A percentile compares a stretch with the other conserved stretches of the same genome.
These are phyloP conservation scores for Lepidocyrtoides sp. DNA, from an alignment of 2,888 invertebrate genomes.

Conservation along the genomic window DNA sequence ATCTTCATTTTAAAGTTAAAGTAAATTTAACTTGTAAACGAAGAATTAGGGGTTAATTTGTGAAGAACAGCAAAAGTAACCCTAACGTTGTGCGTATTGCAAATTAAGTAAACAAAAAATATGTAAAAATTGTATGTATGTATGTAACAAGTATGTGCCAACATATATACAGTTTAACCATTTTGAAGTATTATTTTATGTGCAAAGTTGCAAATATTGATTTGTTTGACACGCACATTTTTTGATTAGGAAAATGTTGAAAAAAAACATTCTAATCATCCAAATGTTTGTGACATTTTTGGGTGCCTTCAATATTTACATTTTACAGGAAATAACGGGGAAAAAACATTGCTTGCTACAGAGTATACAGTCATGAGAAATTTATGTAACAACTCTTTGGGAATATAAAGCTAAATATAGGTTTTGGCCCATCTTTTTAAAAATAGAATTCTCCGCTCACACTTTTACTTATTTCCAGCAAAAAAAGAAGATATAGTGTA, in stretches of 20 bases:
- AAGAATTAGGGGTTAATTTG: too few species aligned
- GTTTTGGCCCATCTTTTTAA: constrained; percentile 85
- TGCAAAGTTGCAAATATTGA: not conserved
- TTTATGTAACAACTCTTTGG: constrained; percentile 20
- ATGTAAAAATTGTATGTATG: too few species aligned
- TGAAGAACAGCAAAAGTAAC: too few species aligned
- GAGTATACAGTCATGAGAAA: not conserved
- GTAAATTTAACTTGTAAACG: too few species aligned
- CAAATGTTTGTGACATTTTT: not conserved
- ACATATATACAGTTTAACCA: not conserved
- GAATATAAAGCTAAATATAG: constrained; percentile 82
- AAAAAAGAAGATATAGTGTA: constrained; percentile 17
- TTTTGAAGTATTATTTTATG: too few species aligned
- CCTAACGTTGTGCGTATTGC: too few species aligned
- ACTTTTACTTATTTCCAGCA: constrained; percentile 69
- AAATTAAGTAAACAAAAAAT: too few species aligned
- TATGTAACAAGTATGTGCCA: not conserved
- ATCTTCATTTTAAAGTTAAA: too few species aligned
- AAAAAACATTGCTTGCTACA: too few species aligned
- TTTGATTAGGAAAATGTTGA: not conserved
- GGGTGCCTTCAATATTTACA: not conserved
- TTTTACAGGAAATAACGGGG: not conserved
- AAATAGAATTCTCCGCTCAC: constrained; percentile 82
- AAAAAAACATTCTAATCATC: not conserved
- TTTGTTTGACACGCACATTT: not conserved